These are phyloP conservation scores for Gryon sp. DNA, from an alignment of 1,140 invertebrate genomes.

Conservation along the genomic window DNA sequence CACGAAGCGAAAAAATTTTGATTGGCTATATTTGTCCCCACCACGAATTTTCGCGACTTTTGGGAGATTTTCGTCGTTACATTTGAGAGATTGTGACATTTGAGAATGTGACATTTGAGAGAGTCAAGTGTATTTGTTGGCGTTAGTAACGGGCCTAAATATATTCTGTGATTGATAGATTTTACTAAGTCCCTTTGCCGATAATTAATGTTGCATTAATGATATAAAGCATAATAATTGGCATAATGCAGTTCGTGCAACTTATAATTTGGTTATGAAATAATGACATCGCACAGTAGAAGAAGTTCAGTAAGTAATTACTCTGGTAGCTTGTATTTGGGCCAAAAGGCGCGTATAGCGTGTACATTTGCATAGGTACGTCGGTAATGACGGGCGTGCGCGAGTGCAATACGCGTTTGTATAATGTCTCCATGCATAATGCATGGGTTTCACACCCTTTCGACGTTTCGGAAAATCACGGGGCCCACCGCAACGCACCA, in stretches of 20 bases:
- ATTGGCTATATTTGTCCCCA: too few species aligned
- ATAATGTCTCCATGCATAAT: constrained; percentile 65
- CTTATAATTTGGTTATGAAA: constrained; percentile 55
- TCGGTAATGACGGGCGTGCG: constrained; percentile 62
- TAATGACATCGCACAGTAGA: constrained; percentile 47
- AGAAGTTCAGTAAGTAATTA: constrained; percentile 59
- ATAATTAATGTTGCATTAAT: constrained; percentile 55
- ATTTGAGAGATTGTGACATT: too few species aligned
- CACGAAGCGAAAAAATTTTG: too few species aligned
- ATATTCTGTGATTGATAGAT: constrained; percentile 9
- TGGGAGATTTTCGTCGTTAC: too few species aligned
- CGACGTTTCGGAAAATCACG: constrained; percentile 66
- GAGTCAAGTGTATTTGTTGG: background rate
- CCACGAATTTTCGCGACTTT: too few species aligned
- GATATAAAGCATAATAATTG: constrained; percentile 45
- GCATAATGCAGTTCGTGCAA: constrained; percentile 28
- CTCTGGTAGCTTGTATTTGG: constrained; percentile 45
- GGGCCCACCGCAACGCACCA: constrained; percentile 46
- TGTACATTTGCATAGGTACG: constrained; percentile 63
- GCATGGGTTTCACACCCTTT: constrained; percentile 64
- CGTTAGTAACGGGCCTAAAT: background rate
- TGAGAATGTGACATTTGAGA: too few species aligned
- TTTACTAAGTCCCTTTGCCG: constrained; percentile 26
- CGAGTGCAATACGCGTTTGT: constrained; percentile 60
- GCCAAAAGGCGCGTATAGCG: constrained; percentile 40